phyloP scores from a whole-genome alignment of 2,888 invertebrate genomes.

The Erannis defoliaria region DNA sequence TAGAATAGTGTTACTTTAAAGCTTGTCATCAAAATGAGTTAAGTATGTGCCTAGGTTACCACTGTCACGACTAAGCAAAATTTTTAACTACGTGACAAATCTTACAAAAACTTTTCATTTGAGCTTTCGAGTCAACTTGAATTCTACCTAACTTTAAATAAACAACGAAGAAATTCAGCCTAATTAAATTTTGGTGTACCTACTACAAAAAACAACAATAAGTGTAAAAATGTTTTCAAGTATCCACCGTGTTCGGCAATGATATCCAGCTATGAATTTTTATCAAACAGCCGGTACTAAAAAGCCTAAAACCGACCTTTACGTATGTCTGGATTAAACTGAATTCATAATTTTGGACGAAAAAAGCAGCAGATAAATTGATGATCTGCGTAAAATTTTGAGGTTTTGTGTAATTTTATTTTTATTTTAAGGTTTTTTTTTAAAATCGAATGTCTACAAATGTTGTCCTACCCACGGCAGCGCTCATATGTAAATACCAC shows the following conservation, averaged over 20 bases:
- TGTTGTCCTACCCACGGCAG: too few relatives aligned
- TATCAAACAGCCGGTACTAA: constrained; percentile 42
- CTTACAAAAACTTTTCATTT: constrained; percentile 1
- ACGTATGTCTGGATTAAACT: constrained; percentile 32
- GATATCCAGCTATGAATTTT: constrained; percentile 49
- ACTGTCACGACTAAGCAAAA: too few relatives aligned
- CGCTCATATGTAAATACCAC: too few relatives aligned
- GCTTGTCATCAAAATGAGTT: too few relatives aligned
- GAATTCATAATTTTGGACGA: constrained; percentile 9
- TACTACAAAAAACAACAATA: constrained; percentile 34
- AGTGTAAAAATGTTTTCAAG: constrained; percentile 37
- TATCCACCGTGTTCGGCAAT: constrained; percentile 35
- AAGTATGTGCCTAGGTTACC: too few relatives aligned
- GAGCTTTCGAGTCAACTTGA: constrained; percentile 1
- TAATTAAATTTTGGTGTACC: constrained; percentile 36
- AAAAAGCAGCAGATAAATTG: too few relatives aligned
- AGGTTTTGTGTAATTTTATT: too few relatives aligned
- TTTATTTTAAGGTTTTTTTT: too few relatives aligned
- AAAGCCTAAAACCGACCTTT: constrained; percentile 44
- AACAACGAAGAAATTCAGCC: constrained; percentile 21
- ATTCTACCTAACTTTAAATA: constrained; percentile 14
- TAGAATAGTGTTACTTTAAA: too few relatives aligned
- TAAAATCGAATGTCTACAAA: too few relatives aligned
- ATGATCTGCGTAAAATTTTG: too few relatives aligned
- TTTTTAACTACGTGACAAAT: too few relatives aligned